These are phyloP conservation scores for Catharus bicknelli DNA, from an alignment of 2,113 vertebrate species.

Conservation along the genomic window DNA sequence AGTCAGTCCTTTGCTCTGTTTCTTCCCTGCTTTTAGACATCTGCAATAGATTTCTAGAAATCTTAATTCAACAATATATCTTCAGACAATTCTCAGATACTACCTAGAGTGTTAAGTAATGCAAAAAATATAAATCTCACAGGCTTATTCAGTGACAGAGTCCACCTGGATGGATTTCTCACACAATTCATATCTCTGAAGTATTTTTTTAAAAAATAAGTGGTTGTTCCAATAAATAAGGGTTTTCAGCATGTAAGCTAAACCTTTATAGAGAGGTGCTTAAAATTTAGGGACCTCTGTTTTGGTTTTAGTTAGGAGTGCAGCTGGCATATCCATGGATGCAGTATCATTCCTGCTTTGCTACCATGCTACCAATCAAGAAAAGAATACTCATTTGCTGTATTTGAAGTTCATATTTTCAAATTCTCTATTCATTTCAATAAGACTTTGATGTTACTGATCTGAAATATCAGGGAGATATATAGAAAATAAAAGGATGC, in stretches of 20 bases:
- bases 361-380: not conserved
- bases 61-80: not conserved
- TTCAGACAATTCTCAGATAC: not conserved
- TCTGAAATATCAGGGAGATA: not conserved
- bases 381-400: not conserved
- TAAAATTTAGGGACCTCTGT: not conserved
- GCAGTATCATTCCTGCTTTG: not conserved
- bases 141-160: not conserved
- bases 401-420: slow-evolving; percentile 31
- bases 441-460: slow-evolving; percentile 27
- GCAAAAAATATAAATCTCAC: not conserved
- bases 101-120: not conserved
- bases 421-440: slow-evolving; percentile 8
- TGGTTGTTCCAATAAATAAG: not conserved
- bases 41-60: not conserved
- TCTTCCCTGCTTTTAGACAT: not conserved
- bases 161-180: not conserved
- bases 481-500: not conserved
- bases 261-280: not conserved
- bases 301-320: not conserved
- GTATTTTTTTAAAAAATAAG: not conserved
- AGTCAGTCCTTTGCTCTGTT: not conserved
- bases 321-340: not conserved
- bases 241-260: not conserved
- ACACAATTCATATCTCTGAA: not conserved